Evolutionary conservation across 2,797 vertebrate genomes (phyloP), one percentile per base, ranked within the genome.

Genomic region (Poeciliopsis turneri): DNA sequence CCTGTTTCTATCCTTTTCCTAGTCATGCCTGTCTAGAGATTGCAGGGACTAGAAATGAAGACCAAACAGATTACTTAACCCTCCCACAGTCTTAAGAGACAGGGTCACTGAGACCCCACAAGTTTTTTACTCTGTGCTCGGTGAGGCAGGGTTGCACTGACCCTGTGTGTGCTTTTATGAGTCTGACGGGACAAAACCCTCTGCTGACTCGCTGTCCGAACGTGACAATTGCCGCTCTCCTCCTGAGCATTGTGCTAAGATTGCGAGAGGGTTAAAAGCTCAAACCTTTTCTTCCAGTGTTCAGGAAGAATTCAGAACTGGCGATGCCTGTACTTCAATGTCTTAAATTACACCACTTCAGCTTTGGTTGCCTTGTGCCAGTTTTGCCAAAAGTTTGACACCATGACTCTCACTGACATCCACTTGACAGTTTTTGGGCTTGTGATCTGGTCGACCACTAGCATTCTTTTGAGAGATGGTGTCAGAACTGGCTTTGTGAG

Each of bases 381-480:
- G 41, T 68, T 41, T 64, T 33, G 16, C 16, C 15, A 36, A 36
- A 18, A 0, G 33, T 20, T 41, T 41, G 20, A 68, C 23, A 23
- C 18, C 1, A 23, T 39, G 20, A 2, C 33, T 66, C 33, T 41
- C 33, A 23, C 25, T 10, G 8, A 12, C 23, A 68, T 53, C 8
- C 20, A 25, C 20, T 51, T 51, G 8, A 9, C 49, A 53, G 74
- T 80, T 66, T 59, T 43, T 75, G 23, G 55, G 11, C 74, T 53
- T 82, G 33, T 71, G 51, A 45, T 80, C 49, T 64, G 28, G 45
- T 80, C 43, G 36, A 80, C 72, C 41, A 69, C 72, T 74, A 82
- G 68, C 46, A 84, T 86, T 81, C 5, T 59, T 79, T 78, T 72
- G 30, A 69, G 47, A 79, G 75, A 80, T 45, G 47, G 25, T 36